A percentile compares a stretch with the other conserved stretches of the same genome.
phyloP scores from a whole-genome alignment of 1,140 invertebrate genomes.

The Sitophilus oryzae region DNA sequence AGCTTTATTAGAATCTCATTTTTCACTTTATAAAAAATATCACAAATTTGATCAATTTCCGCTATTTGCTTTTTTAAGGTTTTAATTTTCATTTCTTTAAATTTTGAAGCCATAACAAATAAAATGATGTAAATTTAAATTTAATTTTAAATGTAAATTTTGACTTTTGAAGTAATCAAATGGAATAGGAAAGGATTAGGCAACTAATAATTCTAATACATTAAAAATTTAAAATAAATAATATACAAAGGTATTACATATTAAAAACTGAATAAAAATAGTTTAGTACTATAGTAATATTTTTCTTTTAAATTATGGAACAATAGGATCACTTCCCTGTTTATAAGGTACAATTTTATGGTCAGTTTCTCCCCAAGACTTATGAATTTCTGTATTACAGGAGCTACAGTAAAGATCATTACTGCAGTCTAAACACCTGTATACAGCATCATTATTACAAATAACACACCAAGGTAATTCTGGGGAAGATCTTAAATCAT shows the following conservation, averaged over 20 bases:
- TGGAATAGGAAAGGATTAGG: too few relatives aligned
- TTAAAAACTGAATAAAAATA: too few relatives aligned
- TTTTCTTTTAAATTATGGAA: too few relatives aligned
- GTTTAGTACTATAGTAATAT: too few relatives aligned
- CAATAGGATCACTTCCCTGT: too few relatives aligned
- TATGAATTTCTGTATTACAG: conserved; percentile 56
- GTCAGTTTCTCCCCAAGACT: conserved; percentile 41
- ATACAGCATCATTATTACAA: conserved; percentile 67
- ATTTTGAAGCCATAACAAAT: background rate
- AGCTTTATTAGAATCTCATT: background rate
- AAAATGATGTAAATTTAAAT: too few relatives aligned
- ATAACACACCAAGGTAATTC: conserved; percentile 72
- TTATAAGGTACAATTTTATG: conserved; percentile 37
- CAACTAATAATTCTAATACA: too few relatives aligned
- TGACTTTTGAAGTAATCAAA: too few relatives aligned
- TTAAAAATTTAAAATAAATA: too few relatives aligned
- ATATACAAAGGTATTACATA: too few relatives aligned
- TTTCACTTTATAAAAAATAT: background rate
- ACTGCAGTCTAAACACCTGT: conserved; percentile 63
- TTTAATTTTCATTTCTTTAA: background rate
- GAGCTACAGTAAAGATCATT: conserved; percentile 63
- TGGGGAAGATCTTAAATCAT: conserved; percentile 32
- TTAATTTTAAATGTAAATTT: too few relatives aligned
- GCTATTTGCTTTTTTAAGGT: background rate
- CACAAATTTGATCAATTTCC: background rate